Percentiles rank a stretch among this genome's conserved stretches.
phyloP scores from a whole-genome alignment of 2,113 vertebrate genomes.

The Platysternon megacephalum region DNA sequence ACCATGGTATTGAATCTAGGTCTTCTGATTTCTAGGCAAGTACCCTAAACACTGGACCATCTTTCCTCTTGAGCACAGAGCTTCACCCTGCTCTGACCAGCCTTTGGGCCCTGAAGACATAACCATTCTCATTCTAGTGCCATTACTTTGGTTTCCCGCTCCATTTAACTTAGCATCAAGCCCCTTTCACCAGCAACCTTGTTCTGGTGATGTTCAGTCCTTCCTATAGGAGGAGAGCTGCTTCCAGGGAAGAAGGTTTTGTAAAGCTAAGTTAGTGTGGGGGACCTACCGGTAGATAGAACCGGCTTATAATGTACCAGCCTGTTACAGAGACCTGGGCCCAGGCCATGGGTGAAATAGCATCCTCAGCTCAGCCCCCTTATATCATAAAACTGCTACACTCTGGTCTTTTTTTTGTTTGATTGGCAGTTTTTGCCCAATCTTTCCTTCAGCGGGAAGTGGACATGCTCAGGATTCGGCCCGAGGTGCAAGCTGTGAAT shows the following conservation, averaged over 20 bases:
- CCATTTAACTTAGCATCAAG: not conserved
- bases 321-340: rapidly evolving
- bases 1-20: not conserved
- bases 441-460: not conserved
- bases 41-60: not conserved
- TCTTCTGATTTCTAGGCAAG: not conserved
- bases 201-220: not conserved
- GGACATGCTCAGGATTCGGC: not conserved
- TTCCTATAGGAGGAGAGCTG: not conserved
- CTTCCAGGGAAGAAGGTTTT: not conserved
- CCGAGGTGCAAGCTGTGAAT: not conserved
- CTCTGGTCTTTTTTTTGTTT: not conserved
- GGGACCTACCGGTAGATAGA: not conserved
- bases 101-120: not conserved
- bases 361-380: not conserved
- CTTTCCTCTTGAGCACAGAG: not conserved
- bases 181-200: not conserved
- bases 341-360: not conserved
- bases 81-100: not conserved
- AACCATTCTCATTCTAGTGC: not conserved
- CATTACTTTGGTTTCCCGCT: not conserved
- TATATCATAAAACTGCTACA: rapidly evolving
- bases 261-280: not conserved
- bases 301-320: not conserved
- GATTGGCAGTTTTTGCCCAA: rapidly evolving